Conservation (phyloP, 2,888 invertebrate genomes). For the Homarus gammarus region DNA sequence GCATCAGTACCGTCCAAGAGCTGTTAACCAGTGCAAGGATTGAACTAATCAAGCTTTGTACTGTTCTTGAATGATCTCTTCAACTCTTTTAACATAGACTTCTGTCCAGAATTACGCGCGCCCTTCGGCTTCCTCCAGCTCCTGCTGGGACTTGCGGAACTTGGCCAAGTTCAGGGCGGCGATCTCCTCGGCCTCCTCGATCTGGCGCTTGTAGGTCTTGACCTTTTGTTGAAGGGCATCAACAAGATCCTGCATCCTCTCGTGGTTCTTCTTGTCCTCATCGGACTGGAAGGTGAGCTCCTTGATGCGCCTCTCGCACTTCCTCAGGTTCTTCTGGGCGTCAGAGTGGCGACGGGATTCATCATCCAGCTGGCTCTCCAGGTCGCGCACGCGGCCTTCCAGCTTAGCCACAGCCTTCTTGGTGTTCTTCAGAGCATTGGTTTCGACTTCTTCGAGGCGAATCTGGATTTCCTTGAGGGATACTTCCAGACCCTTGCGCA, state of each 20-base stretch:
- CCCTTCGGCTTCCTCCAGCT: constrained; percentile 97
- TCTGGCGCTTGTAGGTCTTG: constrained; percentile 89
- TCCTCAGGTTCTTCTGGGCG: constrained; percentile 82
- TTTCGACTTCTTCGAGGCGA: constrained; percentile 77
- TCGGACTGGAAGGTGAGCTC: constrained; percentile 84
- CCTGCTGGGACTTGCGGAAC: constrained; percentile 85
- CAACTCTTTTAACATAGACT: constrained; percentile 25
- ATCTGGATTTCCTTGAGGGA: constrained; percentile 82
- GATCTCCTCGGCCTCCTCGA: constrained; percentile 89
- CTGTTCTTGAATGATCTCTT: constrained; percentile 37
- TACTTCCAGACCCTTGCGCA: constrained; percentile 82
- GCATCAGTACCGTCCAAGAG: not conserved
- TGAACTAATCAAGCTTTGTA: constrained; percentile 20
- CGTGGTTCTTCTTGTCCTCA: constrained; percentile 99
- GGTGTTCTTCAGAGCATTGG: constrained; percentile 47
- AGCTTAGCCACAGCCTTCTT: constrained; percentile 61
- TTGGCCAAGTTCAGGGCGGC: constrained; percentile 98
- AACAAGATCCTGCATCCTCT: constrained; percentile 99
- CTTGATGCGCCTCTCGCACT: constrained; percentile 82
- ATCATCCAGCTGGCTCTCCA: constrained; percentile 79
- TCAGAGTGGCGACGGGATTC: constrained; percentile 83
- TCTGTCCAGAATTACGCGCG: constrained; percentile 96
- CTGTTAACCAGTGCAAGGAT: not conserved
- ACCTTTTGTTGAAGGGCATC: constrained; percentile 99
- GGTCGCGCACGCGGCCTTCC: constrained; percentile 47